Conservation (phyloP, 2,888 invertebrate genomes). For the Pandemis corylana region DNA sequence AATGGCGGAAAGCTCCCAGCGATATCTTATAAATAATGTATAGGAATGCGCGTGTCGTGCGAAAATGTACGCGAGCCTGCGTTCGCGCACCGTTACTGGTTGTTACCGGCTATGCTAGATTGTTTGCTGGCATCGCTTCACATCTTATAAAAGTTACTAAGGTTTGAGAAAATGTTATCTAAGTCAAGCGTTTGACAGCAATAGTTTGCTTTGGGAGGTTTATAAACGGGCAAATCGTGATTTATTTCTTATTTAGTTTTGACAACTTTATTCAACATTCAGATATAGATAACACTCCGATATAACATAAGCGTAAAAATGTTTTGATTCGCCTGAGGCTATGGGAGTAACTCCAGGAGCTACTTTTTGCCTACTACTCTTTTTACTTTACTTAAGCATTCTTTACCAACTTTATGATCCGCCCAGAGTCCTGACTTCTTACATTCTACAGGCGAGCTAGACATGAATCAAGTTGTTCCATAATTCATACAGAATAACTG, state of each 20-base stretch:
- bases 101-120: constrained; percentile 20
- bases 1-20: constrained; percentile 72
- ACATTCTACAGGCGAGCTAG: constrained; percentile 59
- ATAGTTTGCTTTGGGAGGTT: neutral
- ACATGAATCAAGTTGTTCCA: constrained; percentile 75
- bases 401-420: constrained; percentile 37
- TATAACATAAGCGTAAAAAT: neutral
- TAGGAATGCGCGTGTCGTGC: constrained; percentile 69
- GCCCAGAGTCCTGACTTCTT: constrained; percentile 42
- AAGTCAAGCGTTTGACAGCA: neutral
- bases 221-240: neutral
- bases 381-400: constrained; percentile 29
- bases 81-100: constrained; percentile 51
- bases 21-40: constrained; percentile 77
- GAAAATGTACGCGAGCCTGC: constrained; percentile 65
- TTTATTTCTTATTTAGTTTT: neutral
- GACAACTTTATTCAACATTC: neutral
- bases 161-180: neutral
- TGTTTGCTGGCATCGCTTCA: constrained; percentile 13
- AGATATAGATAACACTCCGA: neutral
- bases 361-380: neutral
- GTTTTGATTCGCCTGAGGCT: neutral
- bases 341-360: neutral
- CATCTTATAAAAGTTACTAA: constrained; percentile 1
- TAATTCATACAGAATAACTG: constrained; percentile 76